phyloP scores from a whole-genome alignment of 2,113 vertebrate genomes.

The Myotis brandtii region DNA sequence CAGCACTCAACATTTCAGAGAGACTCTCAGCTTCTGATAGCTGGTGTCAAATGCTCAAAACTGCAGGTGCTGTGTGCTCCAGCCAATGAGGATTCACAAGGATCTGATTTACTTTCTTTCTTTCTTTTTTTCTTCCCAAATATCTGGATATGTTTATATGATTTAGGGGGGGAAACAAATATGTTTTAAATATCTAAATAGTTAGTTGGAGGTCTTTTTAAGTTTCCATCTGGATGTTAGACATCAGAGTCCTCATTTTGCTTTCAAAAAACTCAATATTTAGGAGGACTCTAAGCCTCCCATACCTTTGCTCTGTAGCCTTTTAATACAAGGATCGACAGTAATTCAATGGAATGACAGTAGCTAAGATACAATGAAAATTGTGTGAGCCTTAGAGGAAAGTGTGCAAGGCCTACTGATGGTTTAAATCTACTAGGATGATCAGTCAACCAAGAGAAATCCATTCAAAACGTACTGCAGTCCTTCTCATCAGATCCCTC shows the following conservation, averaged over 20 bases:
- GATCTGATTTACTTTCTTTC: neutral
- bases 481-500: slow-evolving; percentile 96
- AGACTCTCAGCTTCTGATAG: neutral
- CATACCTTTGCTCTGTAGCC: neutral
- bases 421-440: neutral
- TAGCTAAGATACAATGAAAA: neutral
- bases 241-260: neutral
- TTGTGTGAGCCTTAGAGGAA: neutral
- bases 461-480: slow-evolving; percentile 89
- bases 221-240: neutral
- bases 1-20: neutral
- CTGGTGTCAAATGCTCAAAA: neutral
- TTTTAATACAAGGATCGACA: neutral
- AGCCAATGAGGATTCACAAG: neutral
- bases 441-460: neutral
- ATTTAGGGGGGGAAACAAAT: neutral
- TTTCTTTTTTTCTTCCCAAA: neutral
- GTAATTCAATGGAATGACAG: neutral
- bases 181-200: neutral
- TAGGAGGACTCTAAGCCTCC: neutral
- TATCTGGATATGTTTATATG: neutral
- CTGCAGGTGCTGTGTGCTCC: neutral
- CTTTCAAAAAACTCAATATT: neutral
- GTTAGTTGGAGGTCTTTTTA: neutral
- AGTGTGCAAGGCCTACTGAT: neutral